These are phyloP conservation scores for Fragum whitleyi DNA, from an alignment of 2,888 invertebrate species.

Conservation along the genomic window DNA sequence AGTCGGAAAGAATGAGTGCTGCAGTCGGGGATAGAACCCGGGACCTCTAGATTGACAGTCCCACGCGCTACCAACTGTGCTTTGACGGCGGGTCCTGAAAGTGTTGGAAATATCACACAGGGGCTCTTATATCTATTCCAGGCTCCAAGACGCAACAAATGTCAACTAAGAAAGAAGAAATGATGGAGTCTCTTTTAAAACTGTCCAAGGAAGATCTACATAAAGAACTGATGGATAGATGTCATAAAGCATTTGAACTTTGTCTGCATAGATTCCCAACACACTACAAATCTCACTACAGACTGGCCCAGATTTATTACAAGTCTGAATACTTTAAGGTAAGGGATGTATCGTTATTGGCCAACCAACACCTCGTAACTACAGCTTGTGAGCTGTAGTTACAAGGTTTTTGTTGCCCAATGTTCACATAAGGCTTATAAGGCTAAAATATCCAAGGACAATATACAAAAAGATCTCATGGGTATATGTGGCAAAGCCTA, in stretches of 20 bases:
- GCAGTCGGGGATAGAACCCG: too few species aligned
- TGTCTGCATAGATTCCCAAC: constrained; percentile 94
- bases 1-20: too few species aligned
- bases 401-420: too few species aligned
- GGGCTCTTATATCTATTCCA: constrained; percentile 6
- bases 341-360: neutral
- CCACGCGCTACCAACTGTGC: too few species aligned
- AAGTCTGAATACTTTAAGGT: constrained; percentile 75
- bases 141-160: neutral
- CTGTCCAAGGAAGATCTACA: constrained; percentile 45
- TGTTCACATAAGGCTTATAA: too few species aligned
- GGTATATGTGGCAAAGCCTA: constrained; percentile 90
- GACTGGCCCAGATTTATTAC: constrained; percentile 93
- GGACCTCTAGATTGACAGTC: too few species aligned
- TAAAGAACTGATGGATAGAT: constrained; percentile 88
- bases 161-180: constrained; percentile 32
- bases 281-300: constrained; percentile 96
- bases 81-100: too few species aligned
- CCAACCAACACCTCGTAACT: too few species aligned
- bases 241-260: constrained; percentile 89
- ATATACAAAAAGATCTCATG: too few species aligned
- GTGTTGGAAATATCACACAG: too few species aligned
- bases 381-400: too few species aligned
- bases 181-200: constrained; percentile 39
- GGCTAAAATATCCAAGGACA: too few species aligned